Conservation (phyloP, 2,797 vertebrate species). For the Anabacerthia variegaticeps region DNA sequence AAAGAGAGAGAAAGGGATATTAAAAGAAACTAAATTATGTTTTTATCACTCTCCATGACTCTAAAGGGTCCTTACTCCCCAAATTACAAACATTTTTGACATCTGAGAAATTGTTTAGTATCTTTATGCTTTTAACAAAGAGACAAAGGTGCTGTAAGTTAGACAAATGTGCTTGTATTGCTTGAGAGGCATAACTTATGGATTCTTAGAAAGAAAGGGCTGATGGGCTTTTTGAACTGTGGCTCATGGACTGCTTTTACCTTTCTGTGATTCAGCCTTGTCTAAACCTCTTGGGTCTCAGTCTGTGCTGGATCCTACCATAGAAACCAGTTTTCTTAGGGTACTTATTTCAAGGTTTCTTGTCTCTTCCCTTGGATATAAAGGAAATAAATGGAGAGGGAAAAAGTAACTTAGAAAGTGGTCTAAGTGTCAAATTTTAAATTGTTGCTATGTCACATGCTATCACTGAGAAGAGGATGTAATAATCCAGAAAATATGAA, state of each 20-base stretch:
- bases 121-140: not conserved
- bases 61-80: not conserved
- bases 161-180: not conserved
- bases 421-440: constrained; percentile 33
- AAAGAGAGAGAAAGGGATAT: not conserved
- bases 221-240: not conserved
- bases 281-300: not conserved
- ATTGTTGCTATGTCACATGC: not conserved
- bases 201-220: not conserved
- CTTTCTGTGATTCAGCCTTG: not conserved
- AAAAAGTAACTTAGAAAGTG: not conserved
- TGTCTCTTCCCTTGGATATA: not conserved
- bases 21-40: not conserved
- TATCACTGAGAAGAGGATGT: not conserved
- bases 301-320: not conserved
- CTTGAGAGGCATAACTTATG: not conserved
- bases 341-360: constrained; percentile 9
- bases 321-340: not conserved
- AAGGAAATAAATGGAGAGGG: not conserved
- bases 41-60: not conserved
- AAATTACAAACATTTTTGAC: not conserved
- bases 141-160: not conserved
- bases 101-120: not conserved
- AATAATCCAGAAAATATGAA: constrained; percentile 1
- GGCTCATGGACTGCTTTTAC: not conserved